Conservation (phyloP, 1,140 invertebrate species). For the Hypsibius dujardini region DNA sequence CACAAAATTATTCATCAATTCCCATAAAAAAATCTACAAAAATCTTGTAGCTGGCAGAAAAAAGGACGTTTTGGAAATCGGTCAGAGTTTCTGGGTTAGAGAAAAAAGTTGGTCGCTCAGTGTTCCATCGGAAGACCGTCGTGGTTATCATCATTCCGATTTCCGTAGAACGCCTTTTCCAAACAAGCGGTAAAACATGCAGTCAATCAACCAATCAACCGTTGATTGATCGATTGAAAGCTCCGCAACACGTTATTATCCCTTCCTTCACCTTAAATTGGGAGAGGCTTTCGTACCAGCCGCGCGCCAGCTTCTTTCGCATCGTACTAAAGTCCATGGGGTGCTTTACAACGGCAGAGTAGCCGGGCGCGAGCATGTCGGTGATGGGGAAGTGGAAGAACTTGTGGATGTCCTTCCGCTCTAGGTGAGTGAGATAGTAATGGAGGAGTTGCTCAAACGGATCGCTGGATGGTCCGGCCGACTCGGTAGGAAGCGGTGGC, state of each 20-base stretch:
- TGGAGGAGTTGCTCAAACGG: background rate
- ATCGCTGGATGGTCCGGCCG: too few species aligned
- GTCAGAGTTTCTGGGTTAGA: too few species aligned
- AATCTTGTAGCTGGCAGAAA: too few species aligned
- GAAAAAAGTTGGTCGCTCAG: too few species aligned
- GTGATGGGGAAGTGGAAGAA: constrained; percentile 95
- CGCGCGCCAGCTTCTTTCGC: constrained; percentile 63
- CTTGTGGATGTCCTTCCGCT: constrained; percentile 63
- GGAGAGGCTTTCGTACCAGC: constrained; percentile 55
- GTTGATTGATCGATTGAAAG: too few species aligned
- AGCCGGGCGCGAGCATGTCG: constrained; percentile 85
- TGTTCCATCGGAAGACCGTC: too few species aligned
- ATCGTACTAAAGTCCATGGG: constrained; percentile 98
- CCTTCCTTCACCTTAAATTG: constrained; percentile 42
- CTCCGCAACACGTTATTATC: background rate
- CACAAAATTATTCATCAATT: too few species aligned
- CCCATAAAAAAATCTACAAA: too few species aligned
- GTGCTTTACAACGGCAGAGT: constrained; percentile 69
- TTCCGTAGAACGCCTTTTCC: too few species aligned
- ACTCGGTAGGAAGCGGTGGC: too few species aligned
- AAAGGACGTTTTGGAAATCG: too few species aligned
- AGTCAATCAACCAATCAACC: background rate
- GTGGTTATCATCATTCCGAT: too few species aligned
- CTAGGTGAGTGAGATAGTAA: constrained; percentile 22
- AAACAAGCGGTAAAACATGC: background rate